These are phyloP conservation scores for Vidua macroura DNA, from an alignment of 2,113 vertebrate genomes.

Conservation along the genomic window DNA sequence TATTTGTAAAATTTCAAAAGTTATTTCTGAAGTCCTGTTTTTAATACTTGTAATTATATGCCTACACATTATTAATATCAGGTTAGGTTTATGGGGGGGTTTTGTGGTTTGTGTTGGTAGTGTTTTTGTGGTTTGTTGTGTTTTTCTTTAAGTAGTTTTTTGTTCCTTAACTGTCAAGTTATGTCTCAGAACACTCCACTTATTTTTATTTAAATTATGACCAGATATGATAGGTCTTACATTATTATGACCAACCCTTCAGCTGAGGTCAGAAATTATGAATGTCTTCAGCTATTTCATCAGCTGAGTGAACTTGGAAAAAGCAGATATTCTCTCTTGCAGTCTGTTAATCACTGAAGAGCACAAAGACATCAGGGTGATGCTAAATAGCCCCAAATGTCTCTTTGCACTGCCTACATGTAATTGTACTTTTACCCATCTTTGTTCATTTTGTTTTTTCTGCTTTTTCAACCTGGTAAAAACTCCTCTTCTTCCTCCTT, in stretches of 20 bases:
- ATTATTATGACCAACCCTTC: not conserved
- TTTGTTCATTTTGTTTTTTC: not conserved
- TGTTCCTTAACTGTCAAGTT: not conserved
- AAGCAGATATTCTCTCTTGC: not conserved
- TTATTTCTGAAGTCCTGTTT: not conserved
- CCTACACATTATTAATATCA: not conserved
- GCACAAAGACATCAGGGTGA: not conserved
- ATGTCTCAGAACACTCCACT: not conserved
- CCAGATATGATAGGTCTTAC: not conserved
- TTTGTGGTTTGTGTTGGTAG: rapidly evolving
- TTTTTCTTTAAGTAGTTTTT: not conserved
- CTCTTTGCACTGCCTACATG: not conserved
- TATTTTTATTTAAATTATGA: not conserved
- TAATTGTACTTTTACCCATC: not conserved
- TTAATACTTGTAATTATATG: not conserved
- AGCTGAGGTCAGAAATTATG: not conserved
- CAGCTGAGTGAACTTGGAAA: not conserved
- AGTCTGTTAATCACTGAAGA: not conserved
- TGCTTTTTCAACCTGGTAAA: not conserved
- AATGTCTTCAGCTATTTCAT: not conserved
- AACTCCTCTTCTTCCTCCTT: not conserved
- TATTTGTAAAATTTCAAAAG: not conserved
- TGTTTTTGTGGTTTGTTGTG: not conserved
- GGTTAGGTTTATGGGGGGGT: not conserved
- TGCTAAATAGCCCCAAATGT: not conserved